Evolutionary conservation across 2,113 vertebrate species (phyloP).

Genomic region (Drymodes brunneopygia): DNA sequence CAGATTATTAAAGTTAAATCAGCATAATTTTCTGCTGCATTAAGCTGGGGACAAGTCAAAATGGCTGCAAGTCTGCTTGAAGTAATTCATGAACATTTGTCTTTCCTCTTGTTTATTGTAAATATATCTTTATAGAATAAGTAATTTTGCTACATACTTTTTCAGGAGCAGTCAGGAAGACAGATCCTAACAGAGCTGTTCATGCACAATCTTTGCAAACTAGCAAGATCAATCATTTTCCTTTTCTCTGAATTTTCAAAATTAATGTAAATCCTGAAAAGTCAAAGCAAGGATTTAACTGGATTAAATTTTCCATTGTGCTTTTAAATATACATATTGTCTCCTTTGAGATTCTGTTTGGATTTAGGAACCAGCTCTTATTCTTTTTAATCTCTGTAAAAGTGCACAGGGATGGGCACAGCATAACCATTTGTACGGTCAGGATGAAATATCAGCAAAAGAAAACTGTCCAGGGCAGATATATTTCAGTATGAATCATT

Average conservation of each 20-base stretch:
- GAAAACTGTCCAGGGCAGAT: constrained; percentile 39
- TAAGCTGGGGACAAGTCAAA: not conserved
- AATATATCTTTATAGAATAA: not conserved
- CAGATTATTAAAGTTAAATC: not conserved
- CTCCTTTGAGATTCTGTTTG: not conserved
- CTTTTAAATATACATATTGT: not conserved
- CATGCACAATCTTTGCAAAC: not conserved
- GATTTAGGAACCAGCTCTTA: not conserved
- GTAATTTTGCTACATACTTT: not conserved
- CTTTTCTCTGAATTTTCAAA: not conserved
- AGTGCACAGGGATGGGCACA: not conserved
- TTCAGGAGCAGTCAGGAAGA: not conserved
- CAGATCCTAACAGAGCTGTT: not conserved
- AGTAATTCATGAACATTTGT: not conserved
- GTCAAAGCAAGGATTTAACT: constrained; percentile 18
- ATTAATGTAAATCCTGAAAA: constrained; percentile 14
- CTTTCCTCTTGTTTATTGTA: not conserved
- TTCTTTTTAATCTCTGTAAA: constrained; percentile 3
- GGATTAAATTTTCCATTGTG: not conserved
- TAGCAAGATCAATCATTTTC: not conserved
- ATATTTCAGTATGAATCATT: constrained; percentile 47
- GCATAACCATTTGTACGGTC: not conserved
- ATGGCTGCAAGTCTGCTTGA: not conserved
- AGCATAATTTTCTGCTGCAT: not conserved
- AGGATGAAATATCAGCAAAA: constrained; percentile 43